Conservation (phyloP, 2,113 vertebrate genomes). For the Camelus bactrianus region DNA sequence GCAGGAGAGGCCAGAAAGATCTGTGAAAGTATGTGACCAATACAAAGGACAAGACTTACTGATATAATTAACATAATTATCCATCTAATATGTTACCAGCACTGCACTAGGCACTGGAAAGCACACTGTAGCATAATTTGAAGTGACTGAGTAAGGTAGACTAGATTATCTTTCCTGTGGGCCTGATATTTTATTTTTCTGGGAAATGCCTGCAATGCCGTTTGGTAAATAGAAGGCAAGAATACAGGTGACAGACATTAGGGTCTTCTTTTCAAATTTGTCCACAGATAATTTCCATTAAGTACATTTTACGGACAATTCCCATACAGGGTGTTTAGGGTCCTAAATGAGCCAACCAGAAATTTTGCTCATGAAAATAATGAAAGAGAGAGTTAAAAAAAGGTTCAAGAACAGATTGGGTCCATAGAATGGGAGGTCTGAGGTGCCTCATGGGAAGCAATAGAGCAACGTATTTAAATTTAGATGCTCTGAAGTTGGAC, state of each 20-base stretch:
- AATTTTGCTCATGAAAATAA: background rate
- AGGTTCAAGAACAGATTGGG: background rate
- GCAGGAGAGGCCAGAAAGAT: background rate
- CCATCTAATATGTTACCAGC: background rate
- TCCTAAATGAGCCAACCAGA: background rate
- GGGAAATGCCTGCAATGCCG: background rate
- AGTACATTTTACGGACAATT: background rate
- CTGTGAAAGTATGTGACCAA: background rate
- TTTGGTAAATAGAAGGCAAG: background rate
- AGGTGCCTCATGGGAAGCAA: background rate
- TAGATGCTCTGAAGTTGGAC: background rate
- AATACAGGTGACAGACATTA: background rate
- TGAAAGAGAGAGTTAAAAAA: accelerated
- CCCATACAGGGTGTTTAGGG: background rate
- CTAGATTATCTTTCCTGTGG: background rate
- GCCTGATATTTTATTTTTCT: background rate
- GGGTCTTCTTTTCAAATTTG: background rate
- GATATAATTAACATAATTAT: background rate
- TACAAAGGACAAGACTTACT: background rate
- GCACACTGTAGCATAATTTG: background rate
- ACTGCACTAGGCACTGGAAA: background rate
- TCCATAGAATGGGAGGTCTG: background rate
- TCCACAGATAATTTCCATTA: background rate
- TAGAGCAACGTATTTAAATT: background rate
- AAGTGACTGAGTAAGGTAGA: background rate